Percentiles rank a stretch among this genome's conserved stretches.
Evolutionary conservation across 2,113 vertebrate species (phyloP).

Genomic region (Xenopus borealis): DNA sequence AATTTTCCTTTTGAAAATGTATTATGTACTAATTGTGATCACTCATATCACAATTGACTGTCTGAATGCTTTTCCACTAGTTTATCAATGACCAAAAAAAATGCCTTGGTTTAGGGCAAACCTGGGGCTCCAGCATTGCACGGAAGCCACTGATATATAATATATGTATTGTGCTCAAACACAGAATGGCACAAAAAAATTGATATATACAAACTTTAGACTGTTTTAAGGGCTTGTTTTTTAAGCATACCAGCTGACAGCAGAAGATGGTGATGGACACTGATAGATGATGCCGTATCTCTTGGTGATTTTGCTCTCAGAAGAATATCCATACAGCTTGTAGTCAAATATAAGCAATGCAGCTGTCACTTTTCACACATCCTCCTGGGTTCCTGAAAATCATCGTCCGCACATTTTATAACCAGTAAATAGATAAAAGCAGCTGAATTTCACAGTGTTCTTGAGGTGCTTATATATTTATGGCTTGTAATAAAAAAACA

Average conservation of each 20-base stretch:
- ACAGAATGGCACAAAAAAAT: background rate
- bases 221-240: too few species aligned
- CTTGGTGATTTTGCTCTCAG: constrained; percentile 19
- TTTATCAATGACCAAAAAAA: too few species aligned
- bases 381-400: background rate
- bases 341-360: constrained; percentile 20
- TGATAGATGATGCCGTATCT: constrained; percentile 13
- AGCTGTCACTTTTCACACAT: constrained; percentile 10
- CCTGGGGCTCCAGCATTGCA: too few species aligned
- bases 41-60: too few species aligned
- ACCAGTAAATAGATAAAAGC: constrained; percentile 29
- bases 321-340: constrained; percentile 6
- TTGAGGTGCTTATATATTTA: constrained; percentile 37
- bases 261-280: background rate
- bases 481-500: constrained; percentile 30
- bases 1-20: too few species aligned
- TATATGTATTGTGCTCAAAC: background rate
- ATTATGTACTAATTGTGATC: too few species aligned
- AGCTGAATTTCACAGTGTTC: constrained; percentile 19
- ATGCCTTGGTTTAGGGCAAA: too few species aligned
- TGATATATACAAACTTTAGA: background rate
- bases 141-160: too few species aligned
- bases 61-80: too few species aligned
- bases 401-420: constrained; percentile 15
- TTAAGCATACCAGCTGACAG: constrained; percentile 3